Evolutionary conservation across 1,140 invertebrate genomes (phyloP).

Genomic region (Cryptotermes secundus): DNA sequence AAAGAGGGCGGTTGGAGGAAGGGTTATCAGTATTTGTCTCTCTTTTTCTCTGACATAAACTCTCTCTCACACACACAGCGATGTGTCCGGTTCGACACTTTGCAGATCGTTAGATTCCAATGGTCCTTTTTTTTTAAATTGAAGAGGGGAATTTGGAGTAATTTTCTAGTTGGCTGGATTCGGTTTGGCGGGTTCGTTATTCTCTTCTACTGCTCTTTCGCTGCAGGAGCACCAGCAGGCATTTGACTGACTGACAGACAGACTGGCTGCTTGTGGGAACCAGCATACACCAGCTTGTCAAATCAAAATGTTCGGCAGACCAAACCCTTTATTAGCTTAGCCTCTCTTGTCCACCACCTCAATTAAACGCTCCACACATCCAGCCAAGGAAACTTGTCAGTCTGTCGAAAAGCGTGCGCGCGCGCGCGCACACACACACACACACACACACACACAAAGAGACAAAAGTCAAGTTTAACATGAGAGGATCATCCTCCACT

Average conservation of each 20-base stretch:
- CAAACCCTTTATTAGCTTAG: neutral
- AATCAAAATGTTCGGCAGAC: neutral
- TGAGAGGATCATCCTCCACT: too few species aligned
- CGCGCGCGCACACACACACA: too few species aligned
- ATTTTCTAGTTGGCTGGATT: constrained; percentile 2
- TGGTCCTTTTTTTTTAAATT: neutral
- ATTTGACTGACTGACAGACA: neutral
- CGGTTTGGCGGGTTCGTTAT: neutral
- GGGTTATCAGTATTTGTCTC: neutral
- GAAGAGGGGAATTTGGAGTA: neutral
- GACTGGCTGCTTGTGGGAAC: neutral
- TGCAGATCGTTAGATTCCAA: constrained; percentile 7
- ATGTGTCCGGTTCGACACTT: neutral
- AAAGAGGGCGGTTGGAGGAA: neutral
- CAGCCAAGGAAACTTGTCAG: neutral
- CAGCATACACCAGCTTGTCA: neutral
- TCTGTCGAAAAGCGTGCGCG: neutral
- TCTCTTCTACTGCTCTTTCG: neutral
- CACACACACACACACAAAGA: too few species aligned
- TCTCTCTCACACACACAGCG: neutral
- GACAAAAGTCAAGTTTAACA: too few species aligned
- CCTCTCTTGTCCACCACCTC: neutral
- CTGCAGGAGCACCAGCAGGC: neutral
- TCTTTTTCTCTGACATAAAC: neutral
- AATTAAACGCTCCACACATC: neutral